These are phyloP conservation scores for Steinernema feltiae DNA, from an alignment of 1,140 invertebrate species.

Conservation along the genomic window DNA sequence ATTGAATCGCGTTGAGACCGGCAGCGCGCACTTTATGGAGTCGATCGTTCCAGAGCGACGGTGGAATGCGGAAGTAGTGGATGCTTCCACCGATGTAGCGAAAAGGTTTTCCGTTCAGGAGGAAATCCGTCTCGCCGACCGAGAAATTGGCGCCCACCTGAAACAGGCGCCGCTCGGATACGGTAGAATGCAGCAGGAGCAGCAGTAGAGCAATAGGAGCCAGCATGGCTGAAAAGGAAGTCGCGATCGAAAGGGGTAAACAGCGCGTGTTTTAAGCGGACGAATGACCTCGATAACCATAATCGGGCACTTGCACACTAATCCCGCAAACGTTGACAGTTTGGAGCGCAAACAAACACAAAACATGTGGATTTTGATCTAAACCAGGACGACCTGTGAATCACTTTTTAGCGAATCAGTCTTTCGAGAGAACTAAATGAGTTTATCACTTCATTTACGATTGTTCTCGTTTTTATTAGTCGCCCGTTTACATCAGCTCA, in stretches of 20 bases:
- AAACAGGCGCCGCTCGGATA: neutral
- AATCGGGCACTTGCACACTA: too few species aligned
- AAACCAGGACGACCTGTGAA: too few species aligned
- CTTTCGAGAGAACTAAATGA: too few species aligned
- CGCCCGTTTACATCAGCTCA: too few species aligned
- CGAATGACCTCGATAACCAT: neutral
- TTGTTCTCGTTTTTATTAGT: too few species aligned
- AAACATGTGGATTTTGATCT: too few species aligned
- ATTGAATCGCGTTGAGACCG: conserved; percentile 80
- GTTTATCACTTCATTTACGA: too few species aligned
- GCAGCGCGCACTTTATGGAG: conserved; percentile 73
- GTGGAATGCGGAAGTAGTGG: conserved; percentile 80
- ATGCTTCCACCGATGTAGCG: conserved; percentile 79
- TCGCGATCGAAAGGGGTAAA: neutral
- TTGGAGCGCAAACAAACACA: too few species aligned
- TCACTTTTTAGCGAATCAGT: too few species aligned
- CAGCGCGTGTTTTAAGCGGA: neutral
- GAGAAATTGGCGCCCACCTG: neutral
- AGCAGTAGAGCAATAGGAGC: neutral
- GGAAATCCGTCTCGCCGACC: neutral
- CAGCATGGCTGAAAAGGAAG: neutral
- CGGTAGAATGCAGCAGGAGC: neutral
- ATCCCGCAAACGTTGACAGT: too few species aligned
- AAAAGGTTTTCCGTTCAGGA: conserved; percentile 63
- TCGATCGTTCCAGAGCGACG: conserved; percentile 74